These are phyloP conservation scores for Holcopasites calliopsidis DNA, from an alignment of 1,140 invertebrate genomes.

Conservation along the genomic window DNA sequence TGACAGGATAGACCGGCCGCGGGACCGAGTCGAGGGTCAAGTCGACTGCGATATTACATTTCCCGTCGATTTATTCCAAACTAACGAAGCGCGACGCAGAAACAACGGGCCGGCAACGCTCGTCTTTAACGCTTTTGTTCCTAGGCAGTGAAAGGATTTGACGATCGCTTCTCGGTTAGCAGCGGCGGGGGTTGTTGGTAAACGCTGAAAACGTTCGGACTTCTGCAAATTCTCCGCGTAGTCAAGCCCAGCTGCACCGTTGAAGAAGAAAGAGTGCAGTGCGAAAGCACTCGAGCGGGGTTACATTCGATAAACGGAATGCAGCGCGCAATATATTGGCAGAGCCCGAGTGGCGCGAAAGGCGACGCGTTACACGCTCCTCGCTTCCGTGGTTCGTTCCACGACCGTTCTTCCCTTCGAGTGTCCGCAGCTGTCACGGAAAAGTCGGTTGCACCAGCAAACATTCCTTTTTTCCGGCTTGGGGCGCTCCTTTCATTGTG, in stretches of 20 bases:
- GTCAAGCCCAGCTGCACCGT: neutral
- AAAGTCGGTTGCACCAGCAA: slow-evolving; percentile 59
- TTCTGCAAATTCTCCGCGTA: neutral
- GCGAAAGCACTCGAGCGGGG: neutral
- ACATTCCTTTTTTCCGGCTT: slow-evolving; percentile 60
- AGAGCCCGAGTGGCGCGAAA: neutral
- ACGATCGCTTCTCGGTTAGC: neutral
- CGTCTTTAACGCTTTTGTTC: slow-evolving; percentile 13
- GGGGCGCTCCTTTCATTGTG: slow-evolving; percentile 50
- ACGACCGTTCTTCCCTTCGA: slow-evolving; percentile 16
- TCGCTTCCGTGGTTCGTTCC: slow-evolving; percentile 24
- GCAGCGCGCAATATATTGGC: neutral
- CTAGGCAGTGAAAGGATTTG: neutral
- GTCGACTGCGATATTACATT: slow-evolving; percentile 54
- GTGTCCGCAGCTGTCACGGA: slow-evolving; percentile 53
- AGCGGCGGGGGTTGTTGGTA: neutral
- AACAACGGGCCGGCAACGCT: slow-evolving; percentile 6
- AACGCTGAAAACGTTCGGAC: neutral
- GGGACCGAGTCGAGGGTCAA: slow-evolving; percentile 44
- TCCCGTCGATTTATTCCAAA: slow-evolving; percentile 60
- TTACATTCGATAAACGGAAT: neutral
- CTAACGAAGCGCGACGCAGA: slow-evolving; percentile 21
- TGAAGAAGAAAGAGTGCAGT: no score
- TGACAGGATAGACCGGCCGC: slow-evolving; percentile 43
- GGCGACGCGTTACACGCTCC: slow-evolving; percentile 1